Conservation (phyloP, 2,113 vertebrate species). For the Scartelaos histophorus region DNA sequence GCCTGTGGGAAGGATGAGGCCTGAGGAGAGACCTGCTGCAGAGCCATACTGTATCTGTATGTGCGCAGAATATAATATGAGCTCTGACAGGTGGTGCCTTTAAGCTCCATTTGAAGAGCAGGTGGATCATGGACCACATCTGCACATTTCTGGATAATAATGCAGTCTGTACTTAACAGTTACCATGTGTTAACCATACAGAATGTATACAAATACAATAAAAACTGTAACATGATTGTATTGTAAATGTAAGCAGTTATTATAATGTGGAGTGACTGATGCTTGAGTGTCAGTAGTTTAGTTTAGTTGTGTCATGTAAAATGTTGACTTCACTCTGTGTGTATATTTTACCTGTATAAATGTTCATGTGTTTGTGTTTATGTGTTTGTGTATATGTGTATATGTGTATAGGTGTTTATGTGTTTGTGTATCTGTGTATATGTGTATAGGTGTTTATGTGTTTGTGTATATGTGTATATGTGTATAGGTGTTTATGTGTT, state of each 20-base stretch:
- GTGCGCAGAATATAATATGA: slow-evolving; percentile 23
- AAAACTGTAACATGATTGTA: neutral
- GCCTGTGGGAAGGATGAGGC: slow-evolving; percentile 37
- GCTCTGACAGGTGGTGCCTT: slow-evolving; percentile 15
- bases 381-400: neutral
- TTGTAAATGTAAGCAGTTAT: neutral
- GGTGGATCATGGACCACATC: neutral
- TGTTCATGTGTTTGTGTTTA: too few species aligned
- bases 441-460: too few species aligned
- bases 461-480: neutral
- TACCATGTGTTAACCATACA: neutral
- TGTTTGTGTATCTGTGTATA: too few species aligned
- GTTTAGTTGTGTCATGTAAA: neutral
- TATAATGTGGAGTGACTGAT: neutral
- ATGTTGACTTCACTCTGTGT: neutral
- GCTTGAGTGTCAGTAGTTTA: neutral
- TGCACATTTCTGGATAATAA: slow-evolving; percentile 4
- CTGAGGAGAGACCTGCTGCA: slow-evolving; percentile 35
- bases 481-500: too few species aligned
- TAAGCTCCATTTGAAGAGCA: slow-evolving; percentile 16
- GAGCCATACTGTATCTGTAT: neutral
- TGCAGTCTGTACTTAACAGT: neutral
- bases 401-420: too few species aligned
- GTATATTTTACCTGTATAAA: too few species aligned
- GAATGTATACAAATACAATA: neutral